phyloP scores from a whole-genome alignment of 2,888 invertebrate species.

The Cantharis rufa region DNA sequence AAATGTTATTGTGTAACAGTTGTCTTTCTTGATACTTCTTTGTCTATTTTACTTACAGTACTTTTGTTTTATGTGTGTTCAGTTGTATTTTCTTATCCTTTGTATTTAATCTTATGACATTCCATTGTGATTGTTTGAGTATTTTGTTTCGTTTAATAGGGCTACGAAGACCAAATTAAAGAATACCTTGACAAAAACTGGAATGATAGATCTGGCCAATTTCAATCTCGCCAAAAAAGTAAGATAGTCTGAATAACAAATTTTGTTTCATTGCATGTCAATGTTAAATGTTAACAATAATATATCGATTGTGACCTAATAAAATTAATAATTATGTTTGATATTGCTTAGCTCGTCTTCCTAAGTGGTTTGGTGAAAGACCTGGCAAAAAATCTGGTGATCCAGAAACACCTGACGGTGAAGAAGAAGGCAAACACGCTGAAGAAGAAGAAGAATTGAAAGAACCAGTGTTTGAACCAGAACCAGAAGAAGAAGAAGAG shows the following conservation, averaged over 20 bases:
- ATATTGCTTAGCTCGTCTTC: conserved; percentile 76
- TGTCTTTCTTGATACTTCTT: neutral
- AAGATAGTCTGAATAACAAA: conserved; percentile 56
- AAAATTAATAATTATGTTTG: neutral
- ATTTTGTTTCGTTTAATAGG: conserved; percentile 60
- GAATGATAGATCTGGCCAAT: conserved; percentile 85
- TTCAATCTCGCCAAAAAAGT: conserved; percentile 89
- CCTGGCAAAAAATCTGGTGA: conserved; percentile 91
- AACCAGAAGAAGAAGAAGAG: conserved; percentile 76
- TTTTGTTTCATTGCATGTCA: conserved; percentile 25
- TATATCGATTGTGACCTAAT: neutral
- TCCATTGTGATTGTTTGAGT: conserved; percentile 7
- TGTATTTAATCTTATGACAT: conserved; percentile 1
- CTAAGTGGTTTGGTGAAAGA: conserved; percentile 95
- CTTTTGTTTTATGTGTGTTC: conserved; percentile 8
- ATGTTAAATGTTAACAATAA: neutral
- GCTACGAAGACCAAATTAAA: conserved; percentile 82
- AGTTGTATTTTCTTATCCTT: conserved; percentile 8
- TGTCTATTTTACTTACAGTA: neutral
- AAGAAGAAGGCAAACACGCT: conserved; percentile 81
- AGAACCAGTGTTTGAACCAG: conserved; percentile 68
- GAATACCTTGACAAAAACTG: conserved; percentile 85
- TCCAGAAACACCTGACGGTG: conserved; percentile 88
- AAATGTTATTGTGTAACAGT: neutral
- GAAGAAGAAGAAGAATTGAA: conserved; percentile 65